A percentile compares a stretch with the other conserved stretches of the same genome.
Evolutionary conservation across 2,113 vertebrate species (phyloP).

Genomic region (Sigmodon hispidus): DNA sequence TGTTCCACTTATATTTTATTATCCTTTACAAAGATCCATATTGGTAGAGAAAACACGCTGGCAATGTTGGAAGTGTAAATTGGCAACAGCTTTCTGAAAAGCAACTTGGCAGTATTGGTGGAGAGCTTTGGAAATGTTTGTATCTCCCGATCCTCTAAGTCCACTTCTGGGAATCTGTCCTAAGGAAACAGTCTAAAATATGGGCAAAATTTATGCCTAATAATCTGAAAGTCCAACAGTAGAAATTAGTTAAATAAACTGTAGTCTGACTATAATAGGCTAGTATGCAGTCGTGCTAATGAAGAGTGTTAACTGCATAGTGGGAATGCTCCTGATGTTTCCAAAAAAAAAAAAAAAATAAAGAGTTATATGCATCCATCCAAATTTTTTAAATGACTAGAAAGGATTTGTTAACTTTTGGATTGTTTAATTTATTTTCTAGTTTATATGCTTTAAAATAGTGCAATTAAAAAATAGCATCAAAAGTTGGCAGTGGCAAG

Average conservation of each 20-base stretch:
- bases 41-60: conserved; percentile 65
- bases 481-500: conserved; percentile 22
- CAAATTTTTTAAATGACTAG: conserved; percentile 2
- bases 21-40: conserved; percentile 62
- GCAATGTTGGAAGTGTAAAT: conserved; percentile 67
- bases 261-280: conserved; percentile 33
- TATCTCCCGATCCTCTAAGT: conserved; percentile 75
- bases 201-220: conserved; percentile 64
- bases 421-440: conserved; percentile 17
- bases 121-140: conserved; percentile 74
- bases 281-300: conserved; percentile 26
- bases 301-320: background rate
- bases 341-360: conserved; percentile 33
- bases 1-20: conserved; percentile 72
- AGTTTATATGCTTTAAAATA: conserved; percentile 32
- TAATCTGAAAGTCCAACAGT: conserved; percentile 66
- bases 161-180: conserved; percentile 76
- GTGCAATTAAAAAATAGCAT: conserved; percentile 8
- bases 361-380: conserved; percentile 33
- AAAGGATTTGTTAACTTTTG: background rate
- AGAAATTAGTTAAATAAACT: conserved; percentile 69
- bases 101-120: conserved; percentile 75
- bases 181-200: conserved; percentile 75
- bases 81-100: conserved; percentile 76
- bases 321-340: conserved; percentile 50